Evolutionary conservation across 1,140 invertebrate genomes (phyloP), one percentile per base, ranked within the genome.

Genomic region (Xylocopa sonorina): DNA sequence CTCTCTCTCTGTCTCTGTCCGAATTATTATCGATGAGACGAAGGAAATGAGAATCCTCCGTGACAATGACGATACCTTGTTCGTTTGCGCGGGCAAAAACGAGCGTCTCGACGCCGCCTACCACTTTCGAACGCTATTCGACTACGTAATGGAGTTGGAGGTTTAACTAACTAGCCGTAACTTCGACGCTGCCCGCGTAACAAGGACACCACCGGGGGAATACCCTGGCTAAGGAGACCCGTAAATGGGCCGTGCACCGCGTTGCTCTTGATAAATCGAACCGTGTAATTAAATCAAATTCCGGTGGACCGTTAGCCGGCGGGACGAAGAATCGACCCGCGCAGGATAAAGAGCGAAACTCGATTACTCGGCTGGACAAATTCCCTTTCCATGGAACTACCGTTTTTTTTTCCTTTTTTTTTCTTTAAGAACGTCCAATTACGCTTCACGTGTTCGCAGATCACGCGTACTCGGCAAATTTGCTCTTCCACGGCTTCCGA

Each of bases 71-170:
- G 57, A 80, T 80, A 69, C 38, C 57, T 80, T 29, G 58, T 80
- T 73, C 69, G 24, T 55, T 74, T 79, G 38, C 14, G 27, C 12
- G 21, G 0, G 41, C 76, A 72, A 83, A 83, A 84, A 84, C 64
- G 24, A 14, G 50, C 27, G 12, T 21, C 48, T 18, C 34, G 10
- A 9, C 50, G 14, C 10, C 21, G 14, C 5, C 12, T 3, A 9
- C 12, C 32, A 32, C 48, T 38, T 63, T 50, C 34, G 68, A 6
- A 64, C 71, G 60, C 62, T 53, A 80, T 80, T 80, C 66, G 81
- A 80, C 77, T 68, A 50, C 62, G 67, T 83, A 83, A 84, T 84
- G 76, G 53, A 84, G 71, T 84, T 84, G 69, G 77, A 66, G 64
- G 46, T 58, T 81, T 32, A 51, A 74, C 57, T 80, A 71, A 84